Percentiles rank a stretch among this genome's conserved stretches.
These are phyloP conservation scores for Mimachlamys varia DNA, from an alignment of 2,888 invertebrate species.

Conservation along the genomic window DNA sequence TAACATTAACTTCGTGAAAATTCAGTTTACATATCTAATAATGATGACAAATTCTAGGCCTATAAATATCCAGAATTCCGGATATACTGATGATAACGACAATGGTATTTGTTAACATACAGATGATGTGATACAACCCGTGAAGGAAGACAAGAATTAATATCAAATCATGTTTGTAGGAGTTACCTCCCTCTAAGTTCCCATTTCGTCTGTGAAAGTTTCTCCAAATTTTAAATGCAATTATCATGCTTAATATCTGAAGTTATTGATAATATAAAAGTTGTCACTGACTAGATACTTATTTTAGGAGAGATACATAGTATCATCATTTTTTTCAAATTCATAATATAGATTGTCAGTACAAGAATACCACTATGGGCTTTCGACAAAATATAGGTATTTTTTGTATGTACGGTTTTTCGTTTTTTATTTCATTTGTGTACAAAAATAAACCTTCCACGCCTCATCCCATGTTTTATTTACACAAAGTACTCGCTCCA, in stretches of 20 bases:
- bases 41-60: neutral
- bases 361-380: neutral
- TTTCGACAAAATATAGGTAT: neutral
- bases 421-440: neutral
- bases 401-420: neutral
- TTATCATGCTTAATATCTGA: neutral
- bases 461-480: neutral
- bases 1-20: neutral
- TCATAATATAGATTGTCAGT: neutral
- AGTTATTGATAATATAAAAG: neutral
- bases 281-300: neutral
- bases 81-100: neutral
- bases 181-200: neutral
- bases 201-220: neutral
- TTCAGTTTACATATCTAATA: neutral
- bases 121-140: neutral
- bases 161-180: neutral
- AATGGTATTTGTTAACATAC: neutral
- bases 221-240: neutral
- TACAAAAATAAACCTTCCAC: constrained; percentile 28
- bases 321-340: neutral
- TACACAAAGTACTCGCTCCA: neutral
- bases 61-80: neutral
- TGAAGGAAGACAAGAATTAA: neutral
- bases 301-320: neutral